A percentile compares a stretch with the other conserved stretches of the same genome.
Evolutionary conservation across 2,797 vertebrate species (phyloP).

Genomic region (Allobates femoralis): DNA sequence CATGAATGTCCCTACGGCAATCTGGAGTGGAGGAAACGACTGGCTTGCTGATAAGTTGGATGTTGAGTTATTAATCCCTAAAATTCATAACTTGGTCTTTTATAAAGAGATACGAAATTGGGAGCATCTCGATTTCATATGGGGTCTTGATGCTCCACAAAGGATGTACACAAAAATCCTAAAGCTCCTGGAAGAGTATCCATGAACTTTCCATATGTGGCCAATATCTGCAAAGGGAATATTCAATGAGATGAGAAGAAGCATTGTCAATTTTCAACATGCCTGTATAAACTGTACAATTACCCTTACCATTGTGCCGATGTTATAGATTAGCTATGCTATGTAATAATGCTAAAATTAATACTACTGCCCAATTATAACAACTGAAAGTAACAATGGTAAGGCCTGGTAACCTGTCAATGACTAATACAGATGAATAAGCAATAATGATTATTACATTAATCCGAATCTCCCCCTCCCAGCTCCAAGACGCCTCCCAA

Average conservation of each 20-base stretch:
- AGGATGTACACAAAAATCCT: conserved; percentile 85
- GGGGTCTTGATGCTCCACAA: conserved; percentile 84
- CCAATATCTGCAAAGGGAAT: not conserved
- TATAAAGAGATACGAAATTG: conserved; percentile 84
- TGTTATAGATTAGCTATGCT: too few relatives aligned
- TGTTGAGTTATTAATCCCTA: conserved; percentile 76
- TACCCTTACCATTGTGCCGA: too few relatives aligned
- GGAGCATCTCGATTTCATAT: conserved; percentile 91
- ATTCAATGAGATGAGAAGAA: not conserved
- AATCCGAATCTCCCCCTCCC: too few relatives aligned
- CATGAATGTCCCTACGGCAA: conserved; percentile 85
- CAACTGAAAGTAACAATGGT: too few relatives aligned
- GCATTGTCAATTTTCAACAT: too few relatives aligned
- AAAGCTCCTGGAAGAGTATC: conserved; percentile 78
- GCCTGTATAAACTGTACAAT: too few relatives aligned
- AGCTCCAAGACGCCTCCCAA: too few relatives aligned
- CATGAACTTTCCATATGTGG: conserved; percentile 9
- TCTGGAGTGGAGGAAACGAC: conserved; percentile 88
- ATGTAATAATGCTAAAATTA: too few relatives aligned
- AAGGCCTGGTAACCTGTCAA: too few relatives aligned
- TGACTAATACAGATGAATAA: too few relatives aligned
- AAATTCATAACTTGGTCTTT: conserved; percentile 81
- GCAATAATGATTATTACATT: too few relatives aligned
- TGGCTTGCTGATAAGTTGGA: conserved; percentile 85
- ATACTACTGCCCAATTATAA: too few relatives aligned